Evolutionary conservation across 1,140 invertebrate genomes (phyloP).

Genomic region (Drosophila sechellia): DNA sequence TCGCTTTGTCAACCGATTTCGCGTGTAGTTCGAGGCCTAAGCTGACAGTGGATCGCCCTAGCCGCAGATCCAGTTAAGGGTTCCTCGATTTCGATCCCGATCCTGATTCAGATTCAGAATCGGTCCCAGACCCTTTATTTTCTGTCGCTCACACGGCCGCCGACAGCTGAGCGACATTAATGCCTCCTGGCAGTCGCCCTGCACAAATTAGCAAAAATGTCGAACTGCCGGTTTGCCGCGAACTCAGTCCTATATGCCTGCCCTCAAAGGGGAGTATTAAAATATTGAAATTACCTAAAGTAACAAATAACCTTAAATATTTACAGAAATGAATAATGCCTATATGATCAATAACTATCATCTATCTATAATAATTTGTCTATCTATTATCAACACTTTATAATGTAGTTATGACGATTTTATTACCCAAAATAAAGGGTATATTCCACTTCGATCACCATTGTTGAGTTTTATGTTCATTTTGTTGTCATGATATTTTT

Average conservation of each 20-base stretch:
- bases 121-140: conserved; percentile 28
- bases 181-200: conserved; percentile 72
- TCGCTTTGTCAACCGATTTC: conserved; percentile 79
- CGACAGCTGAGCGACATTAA: conserved; percentile 80
- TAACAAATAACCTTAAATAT: not conserved
- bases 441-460: not conserved
- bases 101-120: conserved; percentile 1
- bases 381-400: too few species aligned
- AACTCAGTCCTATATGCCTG: conserved; percentile 17
- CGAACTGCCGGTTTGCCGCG: conserved; percentile 46
- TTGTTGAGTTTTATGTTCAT: not conserved
- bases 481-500: conserved; percentile 19
- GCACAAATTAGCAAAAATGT: conserved; percentile 70
- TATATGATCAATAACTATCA: too few species aligned
- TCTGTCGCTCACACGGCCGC: conserved; percentile 35
- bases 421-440: not conserved
- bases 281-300: not conserved
- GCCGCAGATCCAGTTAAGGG: conserved; percentile 32
- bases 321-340: too few species aligned
- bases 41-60: conserved; percentile 74
- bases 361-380: too few species aligned
- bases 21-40: conserved; percentile 73
- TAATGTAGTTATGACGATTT: too few species aligned
- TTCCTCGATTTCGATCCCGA: conserved; percentile 5
- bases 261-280: not conserved